Evolutionary conservation across 1,140 invertebrate genomes (phyloP).

Genomic region (Chironomus striatipennis): DNA sequence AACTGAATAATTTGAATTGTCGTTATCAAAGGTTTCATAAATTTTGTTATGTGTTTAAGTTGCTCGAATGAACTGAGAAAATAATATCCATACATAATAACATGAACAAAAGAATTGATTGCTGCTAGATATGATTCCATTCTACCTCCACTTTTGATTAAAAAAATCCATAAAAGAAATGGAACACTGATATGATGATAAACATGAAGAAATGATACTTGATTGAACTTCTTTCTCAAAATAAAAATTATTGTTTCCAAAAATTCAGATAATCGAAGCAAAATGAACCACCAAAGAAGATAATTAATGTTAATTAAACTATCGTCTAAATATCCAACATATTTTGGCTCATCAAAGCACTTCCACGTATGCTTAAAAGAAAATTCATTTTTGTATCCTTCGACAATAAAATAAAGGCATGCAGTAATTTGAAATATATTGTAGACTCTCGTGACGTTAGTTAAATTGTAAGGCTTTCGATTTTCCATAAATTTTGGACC

Average conservation of each 20-base stretch:
- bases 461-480: slow-evolving; percentile 59
- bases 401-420: not conserved
- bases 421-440: slow-evolving; percentile 67
- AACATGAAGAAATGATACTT: slow-evolving; percentile 79
- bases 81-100: slow-evolving; percentile 58
- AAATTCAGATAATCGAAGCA: slow-evolving; percentile 57
- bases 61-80: slow-evolving; percentile 48
- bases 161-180: slow-evolving; percentile 50
- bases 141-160: slow-evolving; percentile 44
- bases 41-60: not conserved
- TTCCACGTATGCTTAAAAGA: not conserved
- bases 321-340: not conserved
- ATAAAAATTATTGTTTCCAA: slow-evolving; percentile 78
- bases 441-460: slow-evolving; percentile 59
- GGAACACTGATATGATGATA: slow-evolving; percentile 79
- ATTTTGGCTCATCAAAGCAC: not conserved
- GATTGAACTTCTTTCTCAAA: slow-evolving; percentile 72
- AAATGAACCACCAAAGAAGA: slow-evolving; percentile 61
- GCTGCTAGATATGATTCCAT: not conserved
- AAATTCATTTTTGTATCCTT: not conserved
- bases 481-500: slow-evolving; percentile 69
- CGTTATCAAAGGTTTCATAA: not conserved
- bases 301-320: not conserved
- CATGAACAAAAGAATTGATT: slow-evolving; percentile 52
- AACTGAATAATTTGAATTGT: not conserved